phyloP scores from a whole-genome alignment of 2,113 vertebrate species.

The Motacilla tschutschensis region DNA sequence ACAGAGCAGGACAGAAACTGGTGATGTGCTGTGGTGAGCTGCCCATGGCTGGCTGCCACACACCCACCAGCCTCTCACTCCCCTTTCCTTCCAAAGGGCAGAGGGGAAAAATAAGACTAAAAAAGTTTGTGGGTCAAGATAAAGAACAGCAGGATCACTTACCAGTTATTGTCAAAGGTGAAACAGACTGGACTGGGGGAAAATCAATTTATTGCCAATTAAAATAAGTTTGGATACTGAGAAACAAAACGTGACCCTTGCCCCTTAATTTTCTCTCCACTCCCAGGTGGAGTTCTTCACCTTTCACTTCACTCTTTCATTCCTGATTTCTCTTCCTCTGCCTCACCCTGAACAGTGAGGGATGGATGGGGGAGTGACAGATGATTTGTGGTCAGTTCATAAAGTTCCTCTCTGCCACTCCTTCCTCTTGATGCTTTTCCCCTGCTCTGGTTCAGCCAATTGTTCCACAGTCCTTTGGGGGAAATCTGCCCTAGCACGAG shows the following conservation, averaged over 20 bases:
- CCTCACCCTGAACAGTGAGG: neutral
- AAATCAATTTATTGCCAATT: neutral
- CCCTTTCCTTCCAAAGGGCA: neutral
- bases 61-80: neutral
- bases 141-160: neutral
- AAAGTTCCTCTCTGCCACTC: neutral
- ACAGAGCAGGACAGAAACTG: neutral
- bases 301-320: neutral
- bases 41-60: neutral
- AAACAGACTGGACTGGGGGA: neutral
- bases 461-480: neutral
- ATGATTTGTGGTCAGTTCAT: neutral
- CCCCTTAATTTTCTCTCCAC: neutral
- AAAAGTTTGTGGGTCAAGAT: neutral
- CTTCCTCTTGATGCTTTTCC: neutral
- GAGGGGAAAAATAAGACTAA: neutral
- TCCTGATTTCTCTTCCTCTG: neutral
- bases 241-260: neutral
- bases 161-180: neutral
- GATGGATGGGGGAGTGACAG: neutral
- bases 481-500: too few species aligned
- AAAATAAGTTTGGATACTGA: neutral
- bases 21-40: neutral
- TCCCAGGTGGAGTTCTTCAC: neutral
- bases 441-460: neutral